These are phyloP conservation scores for Oophaga sylvatica DNA, from an alignment of 2,797 vertebrate species.

Conservation along the genomic window DNA sequence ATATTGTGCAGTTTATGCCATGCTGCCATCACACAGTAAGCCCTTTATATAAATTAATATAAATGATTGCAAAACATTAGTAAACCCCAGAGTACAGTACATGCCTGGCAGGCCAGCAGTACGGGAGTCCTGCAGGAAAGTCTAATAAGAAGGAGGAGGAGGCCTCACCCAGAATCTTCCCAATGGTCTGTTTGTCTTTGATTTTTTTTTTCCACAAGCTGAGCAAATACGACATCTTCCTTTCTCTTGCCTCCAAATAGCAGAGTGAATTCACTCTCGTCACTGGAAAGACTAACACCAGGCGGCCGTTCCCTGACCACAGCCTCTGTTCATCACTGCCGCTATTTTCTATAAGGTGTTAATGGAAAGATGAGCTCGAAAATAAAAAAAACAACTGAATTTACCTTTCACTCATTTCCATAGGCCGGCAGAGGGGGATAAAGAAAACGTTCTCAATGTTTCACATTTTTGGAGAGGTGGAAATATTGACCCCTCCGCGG, in stretches of 20 bases:
- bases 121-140: slow-evolving; percentile 35
- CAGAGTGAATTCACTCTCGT: slow-evolving; percentile 40
- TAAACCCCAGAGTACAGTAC: slow-evolving; percentile 19
- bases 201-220: slow-evolving; percentile 49
- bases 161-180: slow-evolving; percentile 31
- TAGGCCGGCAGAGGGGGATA: background rate
- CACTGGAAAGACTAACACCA: slow-evolving; percentile 58
- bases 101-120: slow-evolving; percentile 43
- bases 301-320: background rate
- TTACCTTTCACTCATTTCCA: slow-evolving; percentile 30
- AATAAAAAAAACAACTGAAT: slow-evolving; percentile 18
- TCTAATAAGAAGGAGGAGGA: slow-evolving; percentile 20
- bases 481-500: slow-evolving; percentile 27
- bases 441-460: slow-evolving; percentile 26
- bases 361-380: slow-evolving; percentile 48
- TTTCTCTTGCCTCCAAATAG: slow-evolving; percentile 57
- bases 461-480: slow-evolving; percentile 41
- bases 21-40: background rate
- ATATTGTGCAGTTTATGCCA: background rate
- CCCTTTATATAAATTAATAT: slow-evolving; percentile 47
- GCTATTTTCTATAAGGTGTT: slow-evolving; percentile 19
- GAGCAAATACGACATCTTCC: slow-evolving; percentile 56
- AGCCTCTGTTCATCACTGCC: background rate
- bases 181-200: slow-evolving; percentile 52
- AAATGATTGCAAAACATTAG: slow-evolving; percentile 49